phyloP scores from a whole-genome alignment of 2,113 vertebrate species.

The Neofelis nebulosa region DNA sequence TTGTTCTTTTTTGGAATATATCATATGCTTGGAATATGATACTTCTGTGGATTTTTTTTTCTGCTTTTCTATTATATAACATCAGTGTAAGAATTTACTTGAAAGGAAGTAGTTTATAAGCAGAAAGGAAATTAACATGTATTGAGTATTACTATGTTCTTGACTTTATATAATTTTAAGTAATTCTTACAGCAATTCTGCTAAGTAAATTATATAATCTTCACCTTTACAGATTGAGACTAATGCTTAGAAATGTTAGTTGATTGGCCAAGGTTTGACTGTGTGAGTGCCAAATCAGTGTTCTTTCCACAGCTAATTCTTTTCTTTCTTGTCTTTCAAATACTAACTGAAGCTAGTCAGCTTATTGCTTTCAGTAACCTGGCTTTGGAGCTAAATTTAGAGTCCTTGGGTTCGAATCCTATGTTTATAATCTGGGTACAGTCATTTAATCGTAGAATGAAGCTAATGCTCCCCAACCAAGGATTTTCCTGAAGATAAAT shows the following conservation, averaged over 20 bases:
- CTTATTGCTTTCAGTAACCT: neutral
- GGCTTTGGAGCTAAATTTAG: neutral
- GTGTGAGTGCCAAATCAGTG: neutral
- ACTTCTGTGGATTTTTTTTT: neutral
- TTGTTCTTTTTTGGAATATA: conserved; percentile 15
- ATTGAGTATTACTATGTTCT: neutral
- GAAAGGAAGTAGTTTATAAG: conserved; percentile 22
- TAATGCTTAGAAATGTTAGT: neutral
- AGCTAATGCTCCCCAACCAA: neutral
- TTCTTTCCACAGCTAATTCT: neutral
- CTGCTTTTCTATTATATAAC: neutral
- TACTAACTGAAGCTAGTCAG: neutral
- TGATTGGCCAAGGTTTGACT: neutral
- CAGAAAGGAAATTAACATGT: conserved; percentile 16
- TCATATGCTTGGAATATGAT: neutral
- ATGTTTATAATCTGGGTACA: neutral
- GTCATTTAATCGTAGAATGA: neutral
- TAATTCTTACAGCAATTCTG: neutral
- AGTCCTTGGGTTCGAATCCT: neutral
- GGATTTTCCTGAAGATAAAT: neutral
- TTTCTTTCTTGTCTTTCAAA: neutral
- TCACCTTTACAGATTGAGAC: neutral
- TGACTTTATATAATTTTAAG: neutral
- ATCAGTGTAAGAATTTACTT: conserved; percentile 29
- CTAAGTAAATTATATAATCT: neutral